A percentile compares a stretch with the other conserved stretches of the same genome.
Conservation (phyloP, 2,888 invertebrate genomes). For the Acleris cristana region DNA sequence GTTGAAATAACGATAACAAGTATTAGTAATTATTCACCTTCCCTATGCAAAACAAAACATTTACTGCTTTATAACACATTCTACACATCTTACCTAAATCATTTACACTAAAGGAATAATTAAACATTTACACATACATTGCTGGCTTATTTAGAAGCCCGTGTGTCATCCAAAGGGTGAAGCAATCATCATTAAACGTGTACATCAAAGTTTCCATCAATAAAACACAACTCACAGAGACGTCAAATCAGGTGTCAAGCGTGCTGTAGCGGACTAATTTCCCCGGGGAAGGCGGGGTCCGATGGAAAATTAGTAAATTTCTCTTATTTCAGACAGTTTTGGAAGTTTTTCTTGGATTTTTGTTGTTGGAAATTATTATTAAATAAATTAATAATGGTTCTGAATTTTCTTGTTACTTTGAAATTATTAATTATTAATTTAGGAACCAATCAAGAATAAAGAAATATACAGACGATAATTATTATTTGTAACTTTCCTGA, state of each 20-base stretch:
- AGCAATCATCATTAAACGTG: slow-evolving; percentile 36
- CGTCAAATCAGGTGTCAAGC: slow-evolving; percentile 61
- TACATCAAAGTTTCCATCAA: slow-evolving; percentile 22
- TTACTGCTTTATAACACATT: too few relatives aligned
- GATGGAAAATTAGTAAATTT: slow-evolving; percentile 65
- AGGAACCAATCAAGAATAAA: too few relatives aligned
- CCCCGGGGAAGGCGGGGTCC: slow-evolving; percentile 54
- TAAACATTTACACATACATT: background rate
- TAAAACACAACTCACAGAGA: slow-evolving; percentile 57
- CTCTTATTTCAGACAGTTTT: slow-evolving; percentile 42
- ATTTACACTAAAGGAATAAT: too few relatives aligned
- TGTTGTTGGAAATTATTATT: background rate
- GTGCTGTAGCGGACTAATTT: slow-evolving; percentile 59
- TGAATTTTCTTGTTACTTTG: too few relatives aligned
- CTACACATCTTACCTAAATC: too few relatives aligned
- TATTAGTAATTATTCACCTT: too few relatives aligned
- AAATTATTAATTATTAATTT: too few relatives aligned
- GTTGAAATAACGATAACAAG: too few relatives aligned
- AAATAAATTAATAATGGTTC: too few relatives aligned
- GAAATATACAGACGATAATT: too few relatives aligned
- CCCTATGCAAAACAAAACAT: too few relatives aligned
- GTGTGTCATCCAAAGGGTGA: slow-evolving; percentile 22
- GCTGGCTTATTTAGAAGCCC: background rate
- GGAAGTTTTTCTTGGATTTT: slow-evolving; percentile 8
- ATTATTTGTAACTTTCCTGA: too few relatives aligned